Conservation (phyloP, 1,140 invertebrate species). For the Medauroidea extradentata region DNA sequence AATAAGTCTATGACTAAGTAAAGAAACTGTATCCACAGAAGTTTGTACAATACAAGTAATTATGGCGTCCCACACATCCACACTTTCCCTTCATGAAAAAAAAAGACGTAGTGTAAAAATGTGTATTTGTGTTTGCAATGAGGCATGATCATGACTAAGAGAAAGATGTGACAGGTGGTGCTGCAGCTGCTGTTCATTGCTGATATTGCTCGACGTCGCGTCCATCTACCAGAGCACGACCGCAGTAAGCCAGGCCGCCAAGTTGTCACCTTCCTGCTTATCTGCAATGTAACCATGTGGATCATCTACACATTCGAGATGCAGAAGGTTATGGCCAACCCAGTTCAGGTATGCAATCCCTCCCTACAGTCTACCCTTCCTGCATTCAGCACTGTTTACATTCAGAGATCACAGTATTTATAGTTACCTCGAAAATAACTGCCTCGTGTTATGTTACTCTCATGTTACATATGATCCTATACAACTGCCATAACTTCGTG, state of each 20-base stretch:
- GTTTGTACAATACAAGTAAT: no score
- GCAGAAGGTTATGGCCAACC: constrained; percentile 86
- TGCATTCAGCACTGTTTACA: no score
- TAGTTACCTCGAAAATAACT: no score
- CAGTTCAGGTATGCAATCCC: constrained; percentile 48
- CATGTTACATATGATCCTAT: no score
- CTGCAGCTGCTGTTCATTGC: constrained; percentile 93
- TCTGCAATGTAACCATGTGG: constrained; percentile 94
- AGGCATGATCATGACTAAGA: not conserved
- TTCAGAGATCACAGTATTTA: no score
- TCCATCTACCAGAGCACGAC: constrained; percentile 87
- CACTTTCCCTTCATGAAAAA: no score
- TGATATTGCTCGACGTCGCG: constrained; percentile 84
- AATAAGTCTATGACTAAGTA: no score
- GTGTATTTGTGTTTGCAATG: not conserved
- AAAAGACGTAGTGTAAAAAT: not conserved
- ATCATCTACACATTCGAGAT: constrained; percentile 94
- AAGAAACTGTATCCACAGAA: no score
- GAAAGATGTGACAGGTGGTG: constrained; percentile 60
- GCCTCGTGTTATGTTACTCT: no score
- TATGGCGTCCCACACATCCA: not conserved
- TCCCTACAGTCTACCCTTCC: no score
- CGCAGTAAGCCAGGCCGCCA: constrained; percentile 91
- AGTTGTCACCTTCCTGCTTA: constrained; percentile 90
- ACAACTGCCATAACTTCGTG: no score